Evolutionary conservation across 2,113 vertebrate species (phyloP), one percentile per base, ranked within the genome.

Genomic region (Notiomystis cincta): DNA sequence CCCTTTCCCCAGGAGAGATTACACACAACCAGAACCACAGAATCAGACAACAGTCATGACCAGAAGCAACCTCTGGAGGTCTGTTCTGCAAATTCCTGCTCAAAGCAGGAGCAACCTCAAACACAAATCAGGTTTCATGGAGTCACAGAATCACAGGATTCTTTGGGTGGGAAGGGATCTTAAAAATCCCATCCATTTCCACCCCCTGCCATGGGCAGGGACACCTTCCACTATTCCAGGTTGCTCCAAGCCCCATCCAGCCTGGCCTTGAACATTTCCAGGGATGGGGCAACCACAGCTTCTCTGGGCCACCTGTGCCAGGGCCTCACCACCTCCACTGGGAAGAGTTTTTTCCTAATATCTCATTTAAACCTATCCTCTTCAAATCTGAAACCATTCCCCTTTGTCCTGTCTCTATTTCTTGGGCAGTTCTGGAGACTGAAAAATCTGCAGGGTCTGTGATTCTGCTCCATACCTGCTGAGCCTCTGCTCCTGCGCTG

Each of bases 41-140:
- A 64, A 44, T 2, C 4, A 4, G 45, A 27, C n/a, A 70, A 23
- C 0, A 42, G 14, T 10, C 13, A 0, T 33, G 20, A 37, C 25
- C n/a, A 8, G 25, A 62, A 77, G 33, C 0, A 9, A 27, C 27
- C 30, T 73, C 42, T 10, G 6, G 20, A 60, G 19, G 6, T 51
- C 44, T 11, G 2, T 30, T 77, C 16, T 60, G 33, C 33, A 73
- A 80, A 69, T 8, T 51, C 48, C 30, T 87, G 13, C 60, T 79
- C 24, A 76, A 51, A 89, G 51, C 20, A 82, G 33, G 25, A 60
- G 11, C 22, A 64, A 33, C 4, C 23, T 47, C 75, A 42, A 54
- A 62, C 27, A 65, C 25, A 73, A 92, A 66, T 38, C 30, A 70
- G 33, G 35, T 77, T 48, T 62, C 35, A 37, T 0, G 28, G 38